Base-by-base conservation (phyloP, 2,888 invertebrate genomes). In the Lithophane ornitopus region DNA sequence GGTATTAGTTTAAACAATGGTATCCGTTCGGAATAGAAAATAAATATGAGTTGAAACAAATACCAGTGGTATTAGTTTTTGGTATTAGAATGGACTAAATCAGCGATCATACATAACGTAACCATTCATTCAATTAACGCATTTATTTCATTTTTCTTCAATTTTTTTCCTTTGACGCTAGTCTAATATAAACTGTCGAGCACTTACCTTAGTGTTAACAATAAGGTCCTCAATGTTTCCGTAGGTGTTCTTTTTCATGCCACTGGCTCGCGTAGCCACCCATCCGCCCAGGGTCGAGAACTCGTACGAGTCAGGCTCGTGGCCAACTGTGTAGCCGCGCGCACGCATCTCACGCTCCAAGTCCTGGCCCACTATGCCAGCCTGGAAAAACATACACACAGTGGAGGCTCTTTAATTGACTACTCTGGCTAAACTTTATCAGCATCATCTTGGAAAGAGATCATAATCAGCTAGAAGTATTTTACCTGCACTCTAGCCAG, bases 161-260 rank as follows among this genome's bases (percentile, higher is more conserved):
- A 34, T 34, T 34, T 34, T 34, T 34, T 34, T 4, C 34, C 34
- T 34, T 4, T 34, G 4, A 34, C 56, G 6, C 56, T 14, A 14
- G 56, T 14, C 12, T 26, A 4, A 4, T 2, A n/a, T 56, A 26
- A 26, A 8, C 26, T 56, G 56, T 56, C 14, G 7, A 56, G 16
- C 39, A 9, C 12, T 22, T 97, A 99, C 98, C 94, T 98, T 98
- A 0, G 99, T 98, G 88, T 99, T 98, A 3, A 99, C 98, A 19
- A 99, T 95, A 68, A 99, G 96, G 92, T 99, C 99, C 94, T 99
- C 99, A 80, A 99, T 99, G 91, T 99, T 99, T 0, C 99, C 99
- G 88, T 99, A 99, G 0, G 98, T 98, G 93, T 99, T 99, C 94
- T 99, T 99, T 97, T 99, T 99, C 99, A 99, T 99, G 72, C 99